Evolutionary conservation across 1,140 invertebrate genomes (phyloP).

Genomic region (Euwallacea fornicatus): DNA sequence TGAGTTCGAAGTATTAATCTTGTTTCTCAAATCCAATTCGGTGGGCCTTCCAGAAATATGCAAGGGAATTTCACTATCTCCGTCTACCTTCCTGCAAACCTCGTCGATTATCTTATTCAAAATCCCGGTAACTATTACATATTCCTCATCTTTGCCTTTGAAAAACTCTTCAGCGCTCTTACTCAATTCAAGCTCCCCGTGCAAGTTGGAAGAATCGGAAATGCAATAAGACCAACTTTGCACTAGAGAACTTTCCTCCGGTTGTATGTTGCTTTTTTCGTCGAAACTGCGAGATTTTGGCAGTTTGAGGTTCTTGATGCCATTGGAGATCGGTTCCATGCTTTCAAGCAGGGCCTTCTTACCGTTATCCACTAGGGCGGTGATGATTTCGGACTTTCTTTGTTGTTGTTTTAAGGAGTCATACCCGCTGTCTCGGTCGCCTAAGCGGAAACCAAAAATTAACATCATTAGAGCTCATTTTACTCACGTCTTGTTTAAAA

Average conservation of each 20-base stretch:
- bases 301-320: slow-evolving; percentile 50
- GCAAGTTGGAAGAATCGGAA: slow-evolving; percentile 48
- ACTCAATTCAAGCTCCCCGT: slow-evolving; percentile 48
- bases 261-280: slow-evolving; percentile 46
- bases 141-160: slow-evolving; percentile 42
- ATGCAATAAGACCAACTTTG: slow-evolving; percentile 53
- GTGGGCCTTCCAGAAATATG: slow-evolving; percentile 37
- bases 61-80: not conserved
- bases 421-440: slow-evolving; percentile 45
- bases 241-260: slow-evolving; percentile 46
- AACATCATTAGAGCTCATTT: not conserved
- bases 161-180: slow-evolving; percentile 53
- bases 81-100: slow-evolving; percentile 43
- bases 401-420: slow-evolving; percentile 39
- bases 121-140: slow-evolving; percentile 44
- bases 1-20: slow-evolving; percentile 50
- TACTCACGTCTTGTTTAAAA: not conserved
- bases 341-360: slow-evolving; percentile 44
- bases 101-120: slow-evolving; percentile 49
- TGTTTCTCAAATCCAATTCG: slow-evolving; percentile 41
- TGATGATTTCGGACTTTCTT: slow-evolving; percentile 35
- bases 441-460: slow-evolving; percentile 3
- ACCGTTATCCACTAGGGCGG: slow-evolving; percentile 35
- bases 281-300: slow-evolving; percentile 53
- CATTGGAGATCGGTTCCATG: slow-evolving; percentile 50